These are phyloP conservation scores for Paracentrotus lividus DNA, from an alignment of 53 echinoderm and acorn worm genomes.

Conservation along the genomic window DNA sequence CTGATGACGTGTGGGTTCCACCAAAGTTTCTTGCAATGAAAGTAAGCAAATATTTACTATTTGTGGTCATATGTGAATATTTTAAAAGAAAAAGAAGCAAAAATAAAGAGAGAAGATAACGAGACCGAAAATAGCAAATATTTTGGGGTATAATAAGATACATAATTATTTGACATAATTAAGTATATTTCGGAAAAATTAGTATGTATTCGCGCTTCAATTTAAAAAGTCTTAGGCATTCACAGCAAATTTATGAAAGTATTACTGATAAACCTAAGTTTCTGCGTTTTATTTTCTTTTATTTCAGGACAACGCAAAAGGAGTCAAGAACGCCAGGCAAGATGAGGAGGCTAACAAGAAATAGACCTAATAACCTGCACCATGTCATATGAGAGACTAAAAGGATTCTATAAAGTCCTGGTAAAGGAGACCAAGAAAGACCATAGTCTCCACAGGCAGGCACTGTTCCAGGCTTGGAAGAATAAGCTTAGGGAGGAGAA, in stretches of 20 bases:
- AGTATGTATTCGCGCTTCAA: too few relatives aligned
- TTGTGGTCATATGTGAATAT: too few relatives aligned
- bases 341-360: neutral
- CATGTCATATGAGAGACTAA: conserved; percentile 11
- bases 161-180: too few relatives aligned
- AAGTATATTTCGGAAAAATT: too few relatives aligned
- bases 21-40: conserved; percentile 53
- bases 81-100: too few relatives aligned
- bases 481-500: neutral
- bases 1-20: conserved; percentile 45
- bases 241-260: too few relatives aligned
- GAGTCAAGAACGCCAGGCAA: neutral
- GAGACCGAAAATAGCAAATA: too few relatives aligned
- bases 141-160: too few relatives aligned
- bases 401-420: conserved; percentile 4
- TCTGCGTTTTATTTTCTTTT: neutral
- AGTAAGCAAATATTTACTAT: too few relatives aligned
- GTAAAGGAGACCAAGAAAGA: neutral
- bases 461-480: neutral
- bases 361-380: conserved; percentile 24
- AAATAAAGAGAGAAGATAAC: too few relatives aligned
- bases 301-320: conserved; percentile 33
- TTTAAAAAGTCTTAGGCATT: too few relatives aligned
- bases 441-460: neutral
- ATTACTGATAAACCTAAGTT: too few relatives aligned